Conservation (phyloP, 2,113 vertebrate species). For the Megaceryle torquata region DNA sequence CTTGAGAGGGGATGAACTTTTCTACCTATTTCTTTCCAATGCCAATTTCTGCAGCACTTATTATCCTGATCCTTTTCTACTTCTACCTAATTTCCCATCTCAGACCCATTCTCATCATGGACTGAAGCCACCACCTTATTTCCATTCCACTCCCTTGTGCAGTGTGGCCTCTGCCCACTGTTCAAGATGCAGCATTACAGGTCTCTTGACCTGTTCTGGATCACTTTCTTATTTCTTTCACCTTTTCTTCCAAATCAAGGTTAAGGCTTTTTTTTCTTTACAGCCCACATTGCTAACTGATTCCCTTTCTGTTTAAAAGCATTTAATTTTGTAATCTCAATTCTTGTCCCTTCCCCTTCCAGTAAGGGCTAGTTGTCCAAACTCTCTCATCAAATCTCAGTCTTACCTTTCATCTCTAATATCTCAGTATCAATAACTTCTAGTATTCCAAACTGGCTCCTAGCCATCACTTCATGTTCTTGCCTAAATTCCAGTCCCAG, state of each 20-base stretch:
- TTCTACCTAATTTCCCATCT: background rate
- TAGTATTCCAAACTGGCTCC: background rate
- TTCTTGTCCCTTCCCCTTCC: background rate
- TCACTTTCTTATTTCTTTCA: background rate
- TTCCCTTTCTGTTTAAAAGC: background rate
- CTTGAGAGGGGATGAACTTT: background rate
- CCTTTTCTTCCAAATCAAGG: background rate
- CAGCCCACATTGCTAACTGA: background rate
- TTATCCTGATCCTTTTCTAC: background rate
- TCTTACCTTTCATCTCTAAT: background rate
- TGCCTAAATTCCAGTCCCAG: background rate
- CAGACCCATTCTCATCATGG: background rate
- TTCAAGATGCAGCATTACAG: background rate
- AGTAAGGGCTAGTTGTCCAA: background rate
- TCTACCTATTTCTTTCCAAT: background rate
- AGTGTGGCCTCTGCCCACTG: background rate
- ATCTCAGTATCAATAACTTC: background rate
- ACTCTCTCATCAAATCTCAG: background rate
- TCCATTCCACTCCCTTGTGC: background rate
- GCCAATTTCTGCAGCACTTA: background rate
- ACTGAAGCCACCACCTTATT: background rate
- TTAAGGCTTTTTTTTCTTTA: background rate
- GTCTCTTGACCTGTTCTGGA: background rate
- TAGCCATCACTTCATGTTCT: background rate
- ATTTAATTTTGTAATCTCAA: background rate